phyloP scores from a whole-genome alignment of 2,113 vertebrate genomes.

The Heloderma charlesbogerti region DNA sequence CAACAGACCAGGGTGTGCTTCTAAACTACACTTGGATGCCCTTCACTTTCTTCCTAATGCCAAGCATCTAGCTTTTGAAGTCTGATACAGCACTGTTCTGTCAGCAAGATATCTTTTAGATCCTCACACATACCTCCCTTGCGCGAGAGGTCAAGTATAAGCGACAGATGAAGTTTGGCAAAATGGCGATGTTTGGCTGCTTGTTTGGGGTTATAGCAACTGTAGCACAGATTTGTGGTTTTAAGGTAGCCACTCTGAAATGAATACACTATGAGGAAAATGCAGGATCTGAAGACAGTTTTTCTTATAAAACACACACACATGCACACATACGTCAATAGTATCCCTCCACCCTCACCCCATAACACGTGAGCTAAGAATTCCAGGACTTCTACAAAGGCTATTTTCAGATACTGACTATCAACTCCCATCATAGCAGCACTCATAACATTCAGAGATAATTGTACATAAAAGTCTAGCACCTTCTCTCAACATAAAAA shows the following conservation, averaged over 20 bases:
- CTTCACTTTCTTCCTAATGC: slow-evolving; percentile 10
- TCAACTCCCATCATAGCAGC: slow-evolving; percentile 16
- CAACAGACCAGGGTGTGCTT: not conserved
- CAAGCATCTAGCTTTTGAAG: slow-evolving; percentile 6
- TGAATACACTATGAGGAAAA: not conserved
- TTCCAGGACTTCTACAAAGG: slow-evolving; percentile 23
- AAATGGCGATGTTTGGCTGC: not conserved
- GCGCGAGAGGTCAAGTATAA: slow-evolving; percentile 11
- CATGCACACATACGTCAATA: not conserved
- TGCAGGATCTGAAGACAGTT: not conserved
- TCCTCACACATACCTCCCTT: not conserved
- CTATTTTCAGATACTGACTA: slow-evolving; percentile 27
- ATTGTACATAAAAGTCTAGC: slow-evolving; percentile 9
- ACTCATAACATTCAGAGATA: slow-evolving; percentile 24
- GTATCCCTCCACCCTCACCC: too few species aligned
- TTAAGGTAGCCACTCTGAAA: not conserved
- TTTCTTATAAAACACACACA: not conserved
- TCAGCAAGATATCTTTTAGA: slow-evolving; percentile 21
- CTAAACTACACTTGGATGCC: slow-evolving; percentile 13
- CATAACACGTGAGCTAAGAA: not conserved
- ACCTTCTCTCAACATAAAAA: slow-evolving; percentile 3
- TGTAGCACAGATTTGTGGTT: not conserved
- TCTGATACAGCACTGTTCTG: slow-evolving; percentile 16
- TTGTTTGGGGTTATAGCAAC: not conserved
- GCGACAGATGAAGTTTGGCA: not conserved